Evolutionary conservation across 1,140 invertebrate genomes (phyloP), one percentile per base, ranked within the genome.

Genomic region (Drosophila athabasca): DNA sequence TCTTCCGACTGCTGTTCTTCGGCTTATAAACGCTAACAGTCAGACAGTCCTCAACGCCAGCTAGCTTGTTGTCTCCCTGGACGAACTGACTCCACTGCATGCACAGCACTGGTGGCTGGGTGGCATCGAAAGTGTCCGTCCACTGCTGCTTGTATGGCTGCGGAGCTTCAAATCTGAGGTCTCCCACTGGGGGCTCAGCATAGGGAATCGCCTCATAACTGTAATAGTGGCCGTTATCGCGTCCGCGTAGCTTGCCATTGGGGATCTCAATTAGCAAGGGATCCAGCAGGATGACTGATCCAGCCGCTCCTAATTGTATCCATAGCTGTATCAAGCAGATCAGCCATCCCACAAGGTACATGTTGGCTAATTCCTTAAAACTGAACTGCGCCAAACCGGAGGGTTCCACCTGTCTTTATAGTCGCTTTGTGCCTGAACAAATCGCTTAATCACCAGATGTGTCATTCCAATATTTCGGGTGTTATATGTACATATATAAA

Each of bases 201-300:
- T 93, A 93, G 1, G 92, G 92, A 24, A 93, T 90, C 1, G 92
- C 92, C 74, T 92, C 92, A 59, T 92, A 93, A 52, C 92, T 92
- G 43, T 91, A 93, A 62, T 91, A 93, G 15, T 83, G 43, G 0
- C 73, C 84, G 50, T 91, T 73, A 91, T 90, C 94, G 91, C 79
- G 93, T 92, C 94, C 94, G 31, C 76, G 73, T 46, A 92, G 51
- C 46, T 82, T 80, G 6, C 92, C 92, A 11, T 39, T 39, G 35
- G 35, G 35, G 3, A 39, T 13, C 35, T 13, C 8, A 39, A 39
- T 13, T 39, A 39, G 35, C 35, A 39, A 13, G 11, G 35, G 11
- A 39, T 13, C 35, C 13, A 39, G 3, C 13, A 11, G 4, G 35
- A 3, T 13, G 11, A 39, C 11, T 13, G 35, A 1, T 39, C 11